Evolutionary conservation across 2,888 invertebrate species (phyloP).

Genomic region (Nezara viridula): DNA sequence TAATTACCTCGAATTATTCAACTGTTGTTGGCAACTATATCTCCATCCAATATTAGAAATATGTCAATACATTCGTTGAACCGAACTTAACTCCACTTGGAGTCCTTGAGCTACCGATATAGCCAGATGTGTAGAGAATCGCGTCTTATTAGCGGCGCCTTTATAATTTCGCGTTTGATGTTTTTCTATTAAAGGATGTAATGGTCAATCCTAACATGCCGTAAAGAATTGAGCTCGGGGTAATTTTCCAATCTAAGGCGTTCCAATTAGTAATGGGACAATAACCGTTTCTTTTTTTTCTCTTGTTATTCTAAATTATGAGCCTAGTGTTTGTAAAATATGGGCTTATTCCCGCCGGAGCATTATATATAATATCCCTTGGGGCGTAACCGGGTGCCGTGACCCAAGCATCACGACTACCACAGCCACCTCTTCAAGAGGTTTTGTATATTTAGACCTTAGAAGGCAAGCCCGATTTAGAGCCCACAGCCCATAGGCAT

Average conservation of each 20-base stretch:
- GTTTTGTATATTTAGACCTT: conserved; percentile 32
- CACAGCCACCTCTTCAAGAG: background rate
- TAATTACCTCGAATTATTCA: too few relatives aligned
- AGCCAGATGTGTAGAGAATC: background rate
- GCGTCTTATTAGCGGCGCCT: background rate
- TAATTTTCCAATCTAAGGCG: background rate
- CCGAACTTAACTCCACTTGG: background rate
- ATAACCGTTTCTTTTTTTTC: background rate
- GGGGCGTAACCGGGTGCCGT: background rate
- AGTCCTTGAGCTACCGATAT: background rate
- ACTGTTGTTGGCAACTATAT: too few relatives aligned
- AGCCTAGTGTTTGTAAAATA: background rate
- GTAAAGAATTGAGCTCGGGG: background rate
- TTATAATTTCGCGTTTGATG: background rate
- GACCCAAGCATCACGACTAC: background rate
- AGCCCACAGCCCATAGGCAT: background rate
- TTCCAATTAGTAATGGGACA: background rate
- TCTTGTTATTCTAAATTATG: background rate
- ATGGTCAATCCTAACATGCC: background rate
- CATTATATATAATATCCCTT: background rate
- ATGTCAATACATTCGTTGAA: too few relatives aligned
- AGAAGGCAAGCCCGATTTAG: conserved; percentile 27
- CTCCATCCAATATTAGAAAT: too few relatives aligned
- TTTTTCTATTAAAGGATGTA: conserved; percentile 1
- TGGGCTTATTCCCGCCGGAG: background rate